A percentile compares a stretch with the other conserved stretches of the same genome.
Conservation (phyloP, 2,797 vertebrate genomes). For the Sebastiscus albofasciatus region DNA sequence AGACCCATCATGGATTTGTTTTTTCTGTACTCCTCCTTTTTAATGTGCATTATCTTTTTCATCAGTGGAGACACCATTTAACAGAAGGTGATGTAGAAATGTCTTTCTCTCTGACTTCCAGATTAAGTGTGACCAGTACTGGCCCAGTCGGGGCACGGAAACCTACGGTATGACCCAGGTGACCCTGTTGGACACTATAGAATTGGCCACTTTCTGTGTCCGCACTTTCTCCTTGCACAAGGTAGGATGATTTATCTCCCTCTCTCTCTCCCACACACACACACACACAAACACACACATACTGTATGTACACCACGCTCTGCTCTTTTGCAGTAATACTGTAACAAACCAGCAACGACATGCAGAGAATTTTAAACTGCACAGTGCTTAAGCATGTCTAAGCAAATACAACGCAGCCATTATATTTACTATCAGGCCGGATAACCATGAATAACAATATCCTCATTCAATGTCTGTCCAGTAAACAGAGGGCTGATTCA, state of each 20-base stretch:
- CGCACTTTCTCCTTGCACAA: slow-evolving; percentile 96
- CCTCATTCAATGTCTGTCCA: background rate
- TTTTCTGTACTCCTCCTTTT: background rate
- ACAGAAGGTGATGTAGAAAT: background rate
- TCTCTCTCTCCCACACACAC: background rate
- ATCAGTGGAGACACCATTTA: background rate
- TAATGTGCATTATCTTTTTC: background rate
- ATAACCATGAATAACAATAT: background rate
- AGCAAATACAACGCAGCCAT: background rate
- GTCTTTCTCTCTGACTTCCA: slow-evolving; percentile 56
- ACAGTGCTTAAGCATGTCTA: background rate
- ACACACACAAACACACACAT: background rate
- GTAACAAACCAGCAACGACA: background rate
- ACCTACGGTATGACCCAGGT: slow-evolving; percentile 98
- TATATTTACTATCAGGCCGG: background rate
- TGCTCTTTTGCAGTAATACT: background rate
- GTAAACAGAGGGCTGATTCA: background rate
- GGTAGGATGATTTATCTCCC: slow-evolving; percentile 75
- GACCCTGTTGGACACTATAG: slow-evolving; percentile 94
- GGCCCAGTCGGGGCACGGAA: slow-evolving; percentile 94
- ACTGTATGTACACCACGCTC: background rate
- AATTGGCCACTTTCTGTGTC: slow-evolving; percentile 95
- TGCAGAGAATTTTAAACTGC: background rate
- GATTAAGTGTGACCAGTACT: slow-evolving; percentile 99
- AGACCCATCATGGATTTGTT: background rate